These are phyloP conservation scores for Cheilosia scutellata DNA, from an alignment of 2,888 invertebrate species.

Conservation along the genomic window DNA sequence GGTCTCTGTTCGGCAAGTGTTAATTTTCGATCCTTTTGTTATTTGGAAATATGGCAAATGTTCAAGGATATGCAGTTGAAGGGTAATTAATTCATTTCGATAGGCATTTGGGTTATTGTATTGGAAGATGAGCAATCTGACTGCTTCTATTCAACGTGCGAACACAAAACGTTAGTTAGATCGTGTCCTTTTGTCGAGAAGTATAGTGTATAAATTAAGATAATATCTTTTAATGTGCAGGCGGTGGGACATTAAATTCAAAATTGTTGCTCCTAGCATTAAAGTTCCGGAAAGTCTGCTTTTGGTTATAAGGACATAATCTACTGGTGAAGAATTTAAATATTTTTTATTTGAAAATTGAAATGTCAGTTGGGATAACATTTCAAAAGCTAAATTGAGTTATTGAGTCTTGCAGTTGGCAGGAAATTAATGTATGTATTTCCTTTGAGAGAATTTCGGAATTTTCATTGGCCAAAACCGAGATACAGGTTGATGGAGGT, in stretches of 20 bases:
- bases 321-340: constrained; percentile 37
- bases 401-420: constrained; percentile 27
- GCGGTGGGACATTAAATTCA: too few species aligned
- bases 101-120: constrained; percentile 53
- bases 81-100: constrained; percentile 69
- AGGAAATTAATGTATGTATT: constrained; percentile 20
- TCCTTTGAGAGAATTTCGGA: neutral
- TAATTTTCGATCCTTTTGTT: constrained; percentile 55
- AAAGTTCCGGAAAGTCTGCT: constrained; percentile 39
- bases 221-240: constrained; percentile 48
- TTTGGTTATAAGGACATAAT: constrained; percentile 25
- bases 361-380: constrained; percentile 55
- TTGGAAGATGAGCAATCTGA: constrained; percentile 9
- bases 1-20: constrained; percentile 28
- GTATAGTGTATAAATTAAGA: constrained; percentile 57
- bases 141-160: constrained; percentile 8
- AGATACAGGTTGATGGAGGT: neutral
- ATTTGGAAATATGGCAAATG: constrained; percentile 33
- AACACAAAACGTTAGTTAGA: constrained; percentile 41
- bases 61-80: constrained; percentile 64
- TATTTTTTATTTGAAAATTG: constrained; percentile 46
- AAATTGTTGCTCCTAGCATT: constrained; percentile 43
- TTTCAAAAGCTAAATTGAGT: constrained; percentile 55
- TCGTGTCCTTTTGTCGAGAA: constrained; percentile 34
- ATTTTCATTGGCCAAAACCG: neutral